These are phyloP conservation scores for Bacillus rossius DNA, from an alignment of 1,140 invertebrate species.

Conservation along the genomic window DNA sequence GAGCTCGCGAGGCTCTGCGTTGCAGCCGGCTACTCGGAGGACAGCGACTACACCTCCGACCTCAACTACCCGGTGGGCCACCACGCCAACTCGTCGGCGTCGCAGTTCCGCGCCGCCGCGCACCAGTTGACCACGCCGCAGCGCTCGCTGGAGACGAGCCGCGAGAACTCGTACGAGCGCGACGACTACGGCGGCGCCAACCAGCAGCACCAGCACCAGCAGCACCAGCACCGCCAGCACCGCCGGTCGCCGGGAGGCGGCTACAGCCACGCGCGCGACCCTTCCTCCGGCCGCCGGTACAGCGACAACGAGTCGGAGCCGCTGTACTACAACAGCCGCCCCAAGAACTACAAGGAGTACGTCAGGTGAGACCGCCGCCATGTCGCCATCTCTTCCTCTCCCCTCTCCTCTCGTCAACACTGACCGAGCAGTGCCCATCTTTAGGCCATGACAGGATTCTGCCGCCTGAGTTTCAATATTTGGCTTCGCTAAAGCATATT, in stretches of 20 bases:
- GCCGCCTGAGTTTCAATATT: no score
- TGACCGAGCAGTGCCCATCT: no score
- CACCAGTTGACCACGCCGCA: conserved; percentile 73
- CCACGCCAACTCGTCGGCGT: conserved; percentile 78
- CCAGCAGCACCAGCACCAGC: conserved; percentile 23
- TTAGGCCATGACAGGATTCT: no score
- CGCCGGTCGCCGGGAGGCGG: conserved; percentile 31
- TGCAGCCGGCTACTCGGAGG: conserved; percentile 91
- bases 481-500: no score
- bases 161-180: conserved; percentile 78
- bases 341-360: conserved; percentile 54
- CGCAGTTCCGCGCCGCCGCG: conserved; percentile 71
- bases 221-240: conserved; percentile 15
- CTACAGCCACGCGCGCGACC: conserved; percentile 23
- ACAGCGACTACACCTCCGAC: conserved; percentile 95
- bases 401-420: no score
- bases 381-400: no score
- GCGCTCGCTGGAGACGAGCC: conserved; percentile 69
- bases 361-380: conserved; percentile 24
- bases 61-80: conserved; percentile 90
- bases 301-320: conserved; percentile 54
- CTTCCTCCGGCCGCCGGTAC: conserved; percentile 15
- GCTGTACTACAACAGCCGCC: conserved; percentile 86
- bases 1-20: no score
- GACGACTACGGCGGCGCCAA: conserved; percentile 49